Base-by-base conservation (phyloP, 2,113 vertebrate genomes). In the Shinisaurus crocodilurus region DNA sequence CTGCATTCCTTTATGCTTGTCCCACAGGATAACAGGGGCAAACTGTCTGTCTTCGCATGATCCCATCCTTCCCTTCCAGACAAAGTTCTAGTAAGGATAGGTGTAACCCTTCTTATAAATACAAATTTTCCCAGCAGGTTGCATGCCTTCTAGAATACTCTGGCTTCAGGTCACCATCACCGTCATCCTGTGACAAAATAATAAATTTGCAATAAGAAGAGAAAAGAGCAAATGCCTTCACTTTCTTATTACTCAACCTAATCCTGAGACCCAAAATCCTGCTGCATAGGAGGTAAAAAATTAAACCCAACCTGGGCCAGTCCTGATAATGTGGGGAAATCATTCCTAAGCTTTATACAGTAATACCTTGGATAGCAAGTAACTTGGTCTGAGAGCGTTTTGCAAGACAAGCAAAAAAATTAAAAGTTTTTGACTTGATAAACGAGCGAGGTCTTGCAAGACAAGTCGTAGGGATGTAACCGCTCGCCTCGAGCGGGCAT, bases 1-100 rank as follows among this genome's bases (percentile, higher is more conserved):
- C 70, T 77, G 25, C 43, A 63, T 87, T 63, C 86, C 18, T 86
- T 70, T 72, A 87, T 77, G 54, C 48, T 43, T 87, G n/a, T 43
- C 37, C n/a, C n/a, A 40, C 50, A 76, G 2, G 3, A 1, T 29
- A 57, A 18, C 29, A 82, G 50, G 12, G 34, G 16, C 6, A 32
- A 5, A 43, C 43, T 83, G 57, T 27, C 43, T 84, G 43, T 43
- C 40, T 69, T 85, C 32, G 6, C 63, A 85, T 18, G 29, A 85
- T 40, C 25, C 34, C 40, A 85, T 34, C 63, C 29, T 1, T 67
- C 37, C 12, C 43, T 69, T 50, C 29, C 65, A 70, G 32, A 63
- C 20, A n/a, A n/a, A n/a, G n/a, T n/a, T n/a, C n/a, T n/a, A n/a
- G n/a, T n/a, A n/a, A n/a, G n/a, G n/a, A n/a, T n/a, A n/a, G n/a